Evolutionary conservation across 2,113 vertebrate species (phyloP), one percentile per base, ranked within the genome.

Genomic region (Lepidothrix coronata): DNA sequence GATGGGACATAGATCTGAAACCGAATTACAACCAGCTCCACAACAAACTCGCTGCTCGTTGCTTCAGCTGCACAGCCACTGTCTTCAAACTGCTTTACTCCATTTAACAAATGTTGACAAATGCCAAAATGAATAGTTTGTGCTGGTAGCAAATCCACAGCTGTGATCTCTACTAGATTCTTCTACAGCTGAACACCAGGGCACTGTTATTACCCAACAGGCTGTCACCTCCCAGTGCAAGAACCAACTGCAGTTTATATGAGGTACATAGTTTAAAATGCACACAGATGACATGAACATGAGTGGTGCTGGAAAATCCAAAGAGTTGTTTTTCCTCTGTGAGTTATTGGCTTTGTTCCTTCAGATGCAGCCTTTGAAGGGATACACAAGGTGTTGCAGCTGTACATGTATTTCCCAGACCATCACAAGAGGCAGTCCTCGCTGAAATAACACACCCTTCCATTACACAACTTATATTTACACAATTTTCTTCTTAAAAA

Each of bases 361-460:
- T 55, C 74, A 73, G 58, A 15, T 1, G 2, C 14, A 59, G 52
- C 66, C 65, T 72, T 7, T 24, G 62, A 15, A 33, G 81, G 61
- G 44, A 85, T 58, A 52, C 5, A 24, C 1, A 8, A 77, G 30
- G 48, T 5, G 14, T 0, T 31, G 11, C 0, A 3, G 2, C 19
- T 1, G 4, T 11, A 49, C 8, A 3, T 0, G 1, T 2, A 27
- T 2, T 33, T 14, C 58, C 33, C 4, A 48, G 41, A 41, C 48
- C 28, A 13, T 1, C 57, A 27, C 9, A 4, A 0, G 6, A 84
- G 35, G 61, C 87, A 74, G 66, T 15, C 46, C 13, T 3, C 24
- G 12, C 5, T 51, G 46, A 65, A 79, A 3, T 24, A 61, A 33
- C 3, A 1, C 46, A 65, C 5, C 0, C 28, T 75, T 63, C 15